Evolutionary conservation across 2,888 invertebrate species (phyloP).

Genomic region (Caenorhabditis macrosperma): DNA sequence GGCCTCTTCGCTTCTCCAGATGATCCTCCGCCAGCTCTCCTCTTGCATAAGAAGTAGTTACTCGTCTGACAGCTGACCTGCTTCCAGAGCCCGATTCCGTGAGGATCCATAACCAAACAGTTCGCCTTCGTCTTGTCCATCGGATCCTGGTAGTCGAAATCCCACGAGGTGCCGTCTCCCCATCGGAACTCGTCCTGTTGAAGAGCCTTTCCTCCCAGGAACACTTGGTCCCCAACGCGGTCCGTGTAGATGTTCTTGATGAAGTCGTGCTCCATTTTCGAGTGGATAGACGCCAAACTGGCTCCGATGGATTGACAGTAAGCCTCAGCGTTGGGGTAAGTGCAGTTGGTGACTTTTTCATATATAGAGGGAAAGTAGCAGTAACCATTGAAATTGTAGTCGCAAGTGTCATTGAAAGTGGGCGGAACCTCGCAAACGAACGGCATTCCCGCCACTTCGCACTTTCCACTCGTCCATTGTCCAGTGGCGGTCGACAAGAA

Average conservation of each 20-base stretch:
- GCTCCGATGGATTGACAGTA: constrained; percentile 4
- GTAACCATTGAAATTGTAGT: constrained; percentile 23
- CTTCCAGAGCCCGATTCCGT: constrained; percentile 11
- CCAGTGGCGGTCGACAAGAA: constrained; percentile 22
- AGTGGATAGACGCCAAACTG: constrained; percentile 16
- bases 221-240: background rate
- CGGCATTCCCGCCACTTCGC: constrained; percentile 25
- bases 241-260: constrained; percentile 13
- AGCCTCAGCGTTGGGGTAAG: constrained; percentile 4
- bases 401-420: constrained; percentile 13
- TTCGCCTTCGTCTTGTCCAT: background rate
- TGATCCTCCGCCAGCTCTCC: background rate
- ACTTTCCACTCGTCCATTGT: constrained; percentile 27
- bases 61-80: background rate
- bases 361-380: constrained; percentile 30
- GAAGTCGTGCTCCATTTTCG: constrained; percentile 14
- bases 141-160: constrained; percentile 19
- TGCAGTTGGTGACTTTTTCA: background rate
- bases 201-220: constrained; percentile 4
- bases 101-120: constrained; percentile 18
- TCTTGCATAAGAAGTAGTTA: constrained; percentile 24
- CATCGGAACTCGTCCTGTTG: constrained; percentile 28
- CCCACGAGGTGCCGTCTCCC: constrained; percentile 7
- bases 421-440: constrained; percentile 32
- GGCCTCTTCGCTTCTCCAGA: background rate